Evolutionary conservation across 2,113 vertebrate species (phyloP).

Genomic region (Pipra filicauda): DNA sequence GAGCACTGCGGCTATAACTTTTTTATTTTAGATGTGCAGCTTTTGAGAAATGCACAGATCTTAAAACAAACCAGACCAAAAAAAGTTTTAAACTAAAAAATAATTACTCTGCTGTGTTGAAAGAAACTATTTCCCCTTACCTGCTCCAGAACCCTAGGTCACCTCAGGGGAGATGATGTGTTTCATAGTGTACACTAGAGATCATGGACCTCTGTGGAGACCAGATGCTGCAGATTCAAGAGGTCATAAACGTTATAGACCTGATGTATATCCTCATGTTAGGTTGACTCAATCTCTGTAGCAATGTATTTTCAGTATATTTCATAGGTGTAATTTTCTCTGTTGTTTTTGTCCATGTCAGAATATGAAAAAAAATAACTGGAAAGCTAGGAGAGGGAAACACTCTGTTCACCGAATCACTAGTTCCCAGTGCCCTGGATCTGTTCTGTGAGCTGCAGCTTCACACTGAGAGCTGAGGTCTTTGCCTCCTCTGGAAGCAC

Average conservation of each 20-base stretch:
- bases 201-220: not conserved
- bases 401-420: rapidly evolving
- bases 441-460: not conserved
- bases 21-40: not conserved
- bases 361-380: not conserved
- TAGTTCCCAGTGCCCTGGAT: not conserved
- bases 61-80: not conserved
- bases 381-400: not conserved
- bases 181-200: not conserved
- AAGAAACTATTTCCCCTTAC: not conserved
- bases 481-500: not conserved
- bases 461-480: not conserved
- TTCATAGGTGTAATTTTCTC: not conserved
- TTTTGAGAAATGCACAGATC: not conserved
- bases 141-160: not conserved
- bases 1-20: not conserved
- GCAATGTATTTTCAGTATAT: not conserved
- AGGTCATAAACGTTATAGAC: not conserved
- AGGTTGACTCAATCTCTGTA: not conserved
- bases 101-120: not conserved
- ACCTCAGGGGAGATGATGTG: not conserved
- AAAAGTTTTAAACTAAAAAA: not conserved
- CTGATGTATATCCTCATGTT: not conserved
- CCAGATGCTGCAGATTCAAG: not conserved
- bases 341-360: not conserved